Evolutionary conservation across 2,797 vertebrate genomes (phyloP), one percentile per base, ranked within the genome.

Genomic region (Melanotaenia nigrans): DNA sequence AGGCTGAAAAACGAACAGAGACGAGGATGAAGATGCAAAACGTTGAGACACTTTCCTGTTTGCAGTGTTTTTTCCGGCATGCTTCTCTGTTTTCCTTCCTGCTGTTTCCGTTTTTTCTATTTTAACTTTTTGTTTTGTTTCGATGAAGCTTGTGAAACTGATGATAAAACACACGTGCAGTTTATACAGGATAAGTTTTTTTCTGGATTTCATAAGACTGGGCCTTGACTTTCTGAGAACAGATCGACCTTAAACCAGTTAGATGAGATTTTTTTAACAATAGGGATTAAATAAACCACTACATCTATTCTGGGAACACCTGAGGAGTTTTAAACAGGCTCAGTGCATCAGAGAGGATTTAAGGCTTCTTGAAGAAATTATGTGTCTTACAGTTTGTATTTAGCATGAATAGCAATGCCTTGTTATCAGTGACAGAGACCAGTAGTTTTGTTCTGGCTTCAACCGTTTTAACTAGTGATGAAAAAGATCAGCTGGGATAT

Each of bases 201-300:
- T 49, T 65, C n/a, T 28, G 18, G 25, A 49, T 24, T 38, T 64
- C 33, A 42, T 32, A 64, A 14, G 30, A 57, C 28, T 3, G 22
- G 55, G 58, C 11, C 0, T 0, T 2, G 13, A 75, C 28, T 51
- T 28, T 61, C 76, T 10, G 2, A 78, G 71, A 81, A 87, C 57
- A 86, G 76, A 61, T 18, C 6, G 16, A n/a, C 28, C 38, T 61
- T 36, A 20, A 84, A 86, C 88, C 16, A 14, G 87, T 82, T 61
- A 0, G 47, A 68, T 61, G 53, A 82, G 82, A 61, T 64, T 61
- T 24, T 24, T 28, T 8, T 16, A 76, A 87, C 68, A 89, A 88
- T 53, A 71, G 53, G 40, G 24, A 47, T 20, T 30, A 61, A 71
- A 70, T 14, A 53, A 24, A 36, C 38, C 64, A 6, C 32, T 4